These are phyloP conservation scores for Heliothis subflexa DNA, from an alignment of 1,140 invertebrate genomes.

Conservation along the genomic window DNA sequence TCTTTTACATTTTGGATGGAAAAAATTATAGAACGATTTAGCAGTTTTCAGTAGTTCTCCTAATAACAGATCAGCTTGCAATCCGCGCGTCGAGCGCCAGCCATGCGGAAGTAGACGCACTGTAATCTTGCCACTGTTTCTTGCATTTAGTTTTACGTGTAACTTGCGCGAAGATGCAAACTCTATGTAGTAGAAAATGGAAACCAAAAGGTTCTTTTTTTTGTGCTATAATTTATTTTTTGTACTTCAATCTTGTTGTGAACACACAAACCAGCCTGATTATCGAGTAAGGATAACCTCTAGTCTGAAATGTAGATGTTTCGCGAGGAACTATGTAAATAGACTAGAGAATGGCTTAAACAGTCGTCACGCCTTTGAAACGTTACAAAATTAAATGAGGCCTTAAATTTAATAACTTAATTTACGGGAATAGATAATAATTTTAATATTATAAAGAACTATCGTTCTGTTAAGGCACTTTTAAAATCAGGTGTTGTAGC, in stretches of 20 bases:
- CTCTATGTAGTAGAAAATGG: constrained; percentile 16
- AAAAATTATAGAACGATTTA: neutral
- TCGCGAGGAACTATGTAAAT: constrained; percentile 29
- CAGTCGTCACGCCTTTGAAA: constrained; percentile 23
- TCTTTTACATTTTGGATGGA: too few species aligned
- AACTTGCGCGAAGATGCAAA: constrained; percentile 7
- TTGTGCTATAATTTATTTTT: constrained; percentile 28
- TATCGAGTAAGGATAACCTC: constrained; percentile 30
- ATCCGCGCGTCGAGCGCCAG: too few species aligned
- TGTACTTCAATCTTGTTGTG: neutral
- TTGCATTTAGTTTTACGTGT: constrained; percentile 64
- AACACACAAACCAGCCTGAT: constrained; percentile 13
- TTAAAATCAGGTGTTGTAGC: constrained; percentile 22
- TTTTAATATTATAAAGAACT: constrained; percentile 24
- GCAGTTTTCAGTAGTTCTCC: constrained; percentile 1
- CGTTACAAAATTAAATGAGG: constrained; percentile 34
- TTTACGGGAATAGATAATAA: constrained; percentile 22
- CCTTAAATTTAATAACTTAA: constrained; percentile 33
- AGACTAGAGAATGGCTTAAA: constrained; percentile 17
- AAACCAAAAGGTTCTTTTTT: constrained; percentile 38
- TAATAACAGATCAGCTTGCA: neutral
- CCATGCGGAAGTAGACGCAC: constrained; percentile 22
- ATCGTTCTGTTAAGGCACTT: constrained; percentile 6
- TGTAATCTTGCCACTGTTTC: constrained; percentile 71
- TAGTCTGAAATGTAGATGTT: constrained; percentile 40